Base-by-base conservation (phyloP, 2,113 vertebrate genomes). In the Actenoides lindsayi region DNA sequence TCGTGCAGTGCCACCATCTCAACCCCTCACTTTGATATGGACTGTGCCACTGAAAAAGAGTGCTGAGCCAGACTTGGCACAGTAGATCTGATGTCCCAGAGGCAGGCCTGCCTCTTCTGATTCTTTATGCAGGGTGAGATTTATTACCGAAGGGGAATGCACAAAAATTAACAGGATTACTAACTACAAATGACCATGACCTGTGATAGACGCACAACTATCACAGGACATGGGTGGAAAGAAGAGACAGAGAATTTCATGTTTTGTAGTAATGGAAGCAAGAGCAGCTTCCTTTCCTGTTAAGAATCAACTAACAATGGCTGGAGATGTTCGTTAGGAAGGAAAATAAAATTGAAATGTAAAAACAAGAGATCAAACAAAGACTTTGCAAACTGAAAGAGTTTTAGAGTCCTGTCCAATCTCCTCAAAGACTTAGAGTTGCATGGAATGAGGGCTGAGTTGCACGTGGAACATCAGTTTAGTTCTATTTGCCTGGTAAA, bases 241-340 rank as follows among this genome's bases (percentile, higher is more conserved):
- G 2, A 27, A 2, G 10, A 70, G 16, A 75, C 6, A 53, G 28
- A 53, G 31, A 80, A 81, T 76, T 63, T 71, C 2, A 50, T 35
- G 5, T 24, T 83, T 5, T 31, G 30, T 5, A 24, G 4, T 6
- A 18, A 13, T 27, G 18, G 16, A 79, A 59, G 21, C 5, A 83
- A 68, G 1, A 44, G 1, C 2, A 33, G 3, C 10, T 60, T 42
- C 50, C 4, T 76, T 60, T 3, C 4, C 8, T 73, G 4, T 17
- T 64, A 64, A 27, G 44, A 51, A 59, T 13, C 8, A 64, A 14
- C 33, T 31, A 75, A 10, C 8, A n/a, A 37, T 31, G 11, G 4
- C 18, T 41, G n/a, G 6, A 85, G 4, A 67, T 44, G 9, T 41
- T 33, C 11, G 41, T 7, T 30, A 67, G 5, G 4, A 63, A 82